Evolutionary conservation across 2,797 vertebrate genomes (phyloP), one percentile per base, ranked within the genome.

Genomic region (Pantherophis alleghaniensis): DNA sequence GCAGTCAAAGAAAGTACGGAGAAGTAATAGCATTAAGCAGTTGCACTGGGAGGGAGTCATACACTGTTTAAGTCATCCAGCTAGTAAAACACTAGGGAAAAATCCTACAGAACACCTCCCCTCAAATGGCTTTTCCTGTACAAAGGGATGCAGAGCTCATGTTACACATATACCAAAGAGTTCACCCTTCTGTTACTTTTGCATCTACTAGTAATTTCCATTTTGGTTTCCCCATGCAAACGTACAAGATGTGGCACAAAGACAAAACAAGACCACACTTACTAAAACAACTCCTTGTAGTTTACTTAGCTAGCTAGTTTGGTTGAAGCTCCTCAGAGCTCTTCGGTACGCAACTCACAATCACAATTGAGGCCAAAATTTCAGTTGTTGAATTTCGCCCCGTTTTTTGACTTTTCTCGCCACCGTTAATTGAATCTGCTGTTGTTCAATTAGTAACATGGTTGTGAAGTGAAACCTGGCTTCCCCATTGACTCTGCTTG

Each of bases 221-320:
- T 83, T 94, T 74, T 93, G 20, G 88, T 13, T 91, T 95, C 56
- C 18, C 14, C 88, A 14, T 57, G 14, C 83, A 96, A 94, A 37
- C 59, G 69, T 32, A 61, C 63, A 87, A 92, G 69, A 91, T 6
- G 12, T 5, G 57, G 20, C 16, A 28, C 3, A n/a, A 16, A 61
- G 13, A 55, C 28, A 86, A 89, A 26, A 79, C 18, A 89, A 9
- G 26, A 32, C 53, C 7, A 66, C 51, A 20, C 24, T 28, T 24
- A 55, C 24, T 60, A 20, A 63, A 63, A 61, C 24, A 42, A 20
- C 7, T 74, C 63, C 11, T 32, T 63, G 14, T 3, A 47, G 55
- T 69, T 28, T 18, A 57, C 10, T 4, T 32, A 90, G 53, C n/a
- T 26, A 16, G 51, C 18, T 79, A 22, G 37, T 42, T 79, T 10